Evolutionary conservation across 2,113 vertebrate genomes (phyloP), one percentile per base, ranked within the genome.

Genomic region (Hipposideros armiger): DNA sequence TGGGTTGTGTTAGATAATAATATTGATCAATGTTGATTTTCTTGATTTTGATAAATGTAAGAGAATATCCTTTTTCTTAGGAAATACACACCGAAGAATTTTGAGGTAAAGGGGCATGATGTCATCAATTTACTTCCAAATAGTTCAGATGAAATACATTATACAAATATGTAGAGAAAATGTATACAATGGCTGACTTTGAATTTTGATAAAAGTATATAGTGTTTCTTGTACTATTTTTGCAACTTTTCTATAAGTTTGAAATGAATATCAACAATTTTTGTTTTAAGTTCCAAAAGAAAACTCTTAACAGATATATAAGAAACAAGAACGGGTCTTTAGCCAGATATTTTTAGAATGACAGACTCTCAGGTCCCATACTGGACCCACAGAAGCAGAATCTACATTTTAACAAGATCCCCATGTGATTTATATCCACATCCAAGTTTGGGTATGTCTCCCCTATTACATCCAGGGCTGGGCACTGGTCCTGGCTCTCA

Each of bases 21-120:
- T 74, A 28, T 24, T 85, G n/a, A 56, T 7, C 36, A 15, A 77
- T n/a, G 19, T 78, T 92, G 52, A 56, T 4, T 84, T 47, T 83
- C 72, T 19, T 84, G 40, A 95, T 17, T 45, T n/a, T 92, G 78
- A 85, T 54, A 52, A 97, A 87, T 76, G 5, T 66, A 36, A 85
- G 11, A 85, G 32, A 62, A 67, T 45, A 40, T 54, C 19, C 20
- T 84, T 47, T 40, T 62, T 74, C 73, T 70, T 58, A 70, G 32
- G 42, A 92, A 88, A 78, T 22, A 50, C 1, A 64, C 20, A 30
- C 1, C 7, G 26, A 92, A 87, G 36, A 94, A 50, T 88, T 92
- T 69, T 69, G 19, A 16, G 15, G 17, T 32, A 42, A 5, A 84
- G 5, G 40, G 15, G 42, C 28, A 81, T 2, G 26, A 16, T n/a